Evolutionary conservation across 2,113 vertebrate species (phyloP).

Genomic region (Scortum barcoo): DNA sequence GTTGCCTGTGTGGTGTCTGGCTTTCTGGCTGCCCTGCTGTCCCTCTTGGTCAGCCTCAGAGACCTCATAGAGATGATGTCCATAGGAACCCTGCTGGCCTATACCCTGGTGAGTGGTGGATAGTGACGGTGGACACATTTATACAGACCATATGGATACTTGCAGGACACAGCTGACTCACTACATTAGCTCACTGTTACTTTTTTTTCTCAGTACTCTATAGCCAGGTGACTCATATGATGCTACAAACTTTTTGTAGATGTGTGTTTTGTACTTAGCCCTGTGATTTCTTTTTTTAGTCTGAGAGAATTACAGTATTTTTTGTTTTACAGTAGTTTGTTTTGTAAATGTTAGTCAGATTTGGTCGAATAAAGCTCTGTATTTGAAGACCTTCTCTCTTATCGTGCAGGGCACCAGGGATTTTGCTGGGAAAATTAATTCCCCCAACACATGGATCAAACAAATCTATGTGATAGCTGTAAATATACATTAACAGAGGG

Average conservation of each 20-base stretch:
- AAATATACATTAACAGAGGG: not conserved
- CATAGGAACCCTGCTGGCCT: slow-evolving; percentile 95
- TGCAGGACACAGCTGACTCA: not conserved
- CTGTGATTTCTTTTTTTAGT: not conserved
- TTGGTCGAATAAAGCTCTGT: not conserved
- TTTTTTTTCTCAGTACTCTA: not conserved
- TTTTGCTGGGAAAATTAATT: slow-evolving; percentile 6
- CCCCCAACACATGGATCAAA: not conserved
- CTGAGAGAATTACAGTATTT: not conserved
- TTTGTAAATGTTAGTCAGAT: not conserved
- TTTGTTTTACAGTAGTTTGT: not conserved
- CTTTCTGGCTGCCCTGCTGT: slow-evolving; percentile 92
- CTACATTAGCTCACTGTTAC: not conserved
- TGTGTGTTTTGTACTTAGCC: not conserved
- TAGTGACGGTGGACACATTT: not conserved
- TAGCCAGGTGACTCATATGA: not conserved
- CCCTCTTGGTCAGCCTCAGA: slow-evolving; percentile 93
- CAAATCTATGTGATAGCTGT: not conserved
- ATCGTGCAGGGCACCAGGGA: not conserved
- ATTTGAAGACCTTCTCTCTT: not conserved
- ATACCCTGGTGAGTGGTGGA: slow-evolving; percentile 90
- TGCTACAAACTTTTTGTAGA: not conserved
- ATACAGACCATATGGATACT: not conserved
- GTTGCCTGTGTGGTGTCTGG: slow-evolving; percentile 96
- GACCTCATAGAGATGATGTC: slow-evolving; percentile 99